Evolutionary conservation across 2,888 invertebrate genomes (phyloP), one percentile per base, ranked within the genome.

Genomic region (Chaetogeoica ovagalla): DNA sequence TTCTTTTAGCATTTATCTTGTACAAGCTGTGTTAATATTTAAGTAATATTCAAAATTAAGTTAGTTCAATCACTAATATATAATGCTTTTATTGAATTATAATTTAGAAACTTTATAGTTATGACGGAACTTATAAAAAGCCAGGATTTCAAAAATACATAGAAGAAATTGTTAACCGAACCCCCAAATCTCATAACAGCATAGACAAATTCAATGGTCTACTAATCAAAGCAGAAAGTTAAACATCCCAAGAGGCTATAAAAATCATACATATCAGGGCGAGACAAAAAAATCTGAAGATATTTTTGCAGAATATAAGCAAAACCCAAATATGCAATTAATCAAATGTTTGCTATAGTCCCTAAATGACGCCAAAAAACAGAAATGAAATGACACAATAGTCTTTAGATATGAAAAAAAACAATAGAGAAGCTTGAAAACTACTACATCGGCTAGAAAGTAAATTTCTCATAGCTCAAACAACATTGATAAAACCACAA

Each of bases 211-310:
- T 48, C 6, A 48, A 23, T 52, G 8, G 55, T 5, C 19, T 19
- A 55, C n/a, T 69, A 30, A n/a, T 11, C 6, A 66, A 66, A 43
- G n/a, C 66, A 66, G 66, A 48, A 66, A 66, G 43, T 7, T 43
- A 0, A 43, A 43, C 43, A 43, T 66, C 66, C 21, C 66, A 43
- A 43, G 43, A 43, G 43, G 66, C 9, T 48, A n/a, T n/a, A 66
- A 7, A 66, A 66, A 66, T 4, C 15, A n/a, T 66, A 21, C 21
- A 6, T 66, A 3, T 4, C 66, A n/a, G 43, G 48, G 15, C 43
- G 15, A n/a, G 43, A 48, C 11, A 21, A 66, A 19, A n/a, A 39
- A 65, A n/a, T 65, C 65, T n/a, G 43, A 43, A 66, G 15, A 66
- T 8, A 43, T 66, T 4, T 66, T 30, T 30, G 30, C 30, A 30